phyloP scores from a whole-genome alignment of 2,797 vertebrate species.

The Parambassis ranga region DNA sequence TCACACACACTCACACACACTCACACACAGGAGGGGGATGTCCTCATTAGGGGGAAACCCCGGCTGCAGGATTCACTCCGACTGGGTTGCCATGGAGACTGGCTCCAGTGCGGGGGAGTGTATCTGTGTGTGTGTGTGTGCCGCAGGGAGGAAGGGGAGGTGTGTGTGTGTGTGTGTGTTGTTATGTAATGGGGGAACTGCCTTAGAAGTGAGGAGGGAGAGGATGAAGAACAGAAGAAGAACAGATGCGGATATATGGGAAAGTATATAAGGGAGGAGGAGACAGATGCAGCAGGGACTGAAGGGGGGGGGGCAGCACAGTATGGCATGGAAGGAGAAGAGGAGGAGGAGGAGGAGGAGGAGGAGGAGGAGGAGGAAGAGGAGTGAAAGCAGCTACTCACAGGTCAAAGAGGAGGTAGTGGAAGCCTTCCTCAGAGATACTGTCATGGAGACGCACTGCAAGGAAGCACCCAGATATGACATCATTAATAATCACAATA shows the following conservation, averaged over 20 bases:
- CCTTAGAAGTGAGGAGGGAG: slow-evolving; percentile 56
- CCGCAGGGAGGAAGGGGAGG: slow-evolving; percentile 19
- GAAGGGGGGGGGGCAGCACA: background rate
- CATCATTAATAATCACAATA: no score
- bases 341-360: background rate
- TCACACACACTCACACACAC: slow-evolving; percentile 32
- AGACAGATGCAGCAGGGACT: slow-evolving; percentile 68
- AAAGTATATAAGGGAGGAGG: slow-evolving; percentile 66
- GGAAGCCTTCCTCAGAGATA: slow-evolving; percentile 96
- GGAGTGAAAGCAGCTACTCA: slow-evolving; percentile 71
- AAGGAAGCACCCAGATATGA: background rate
- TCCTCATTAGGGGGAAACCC: slow-evolving; percentile 82
- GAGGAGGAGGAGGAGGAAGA: background rate
- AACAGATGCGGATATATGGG: slow-evolving; percentile 1
- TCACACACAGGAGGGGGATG: slow-evolving; percentile 67
- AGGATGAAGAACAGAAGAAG: slow-evolving; percentile 55
- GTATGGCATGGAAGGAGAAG: background rate
- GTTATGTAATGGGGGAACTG: slow-evolving; percentile 71
- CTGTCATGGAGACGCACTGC: slow-evolving; percentile 96
- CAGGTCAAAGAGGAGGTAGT: slow-evolving; percentile 96
- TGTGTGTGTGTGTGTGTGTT: slow-evolving; percentile 14
- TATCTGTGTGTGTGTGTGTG: slow-evolving; percentile 26
- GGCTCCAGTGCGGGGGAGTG: slow-evolving; percentile 70
- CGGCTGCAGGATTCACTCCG: slow-evolving; percentile 80
- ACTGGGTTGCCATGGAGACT: slow-evolving; percentile 83